A percentile compares a stretch with the other conserved stretches of the same genome.
Evolutionary conservation across 2,797 vertebrate species (phyloP).

Genomic region (Eulemur albifrons): DNA sequence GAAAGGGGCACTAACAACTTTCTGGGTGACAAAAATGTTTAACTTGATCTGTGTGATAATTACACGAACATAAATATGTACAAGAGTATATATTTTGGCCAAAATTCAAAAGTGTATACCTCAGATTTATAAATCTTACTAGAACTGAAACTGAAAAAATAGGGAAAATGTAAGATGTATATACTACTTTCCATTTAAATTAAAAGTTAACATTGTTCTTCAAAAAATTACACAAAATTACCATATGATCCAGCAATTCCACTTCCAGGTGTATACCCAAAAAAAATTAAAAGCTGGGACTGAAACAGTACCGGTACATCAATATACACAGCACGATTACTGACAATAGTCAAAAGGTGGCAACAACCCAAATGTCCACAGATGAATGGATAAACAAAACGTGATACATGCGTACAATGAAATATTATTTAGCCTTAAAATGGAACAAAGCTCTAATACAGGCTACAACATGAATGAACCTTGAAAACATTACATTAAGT

Average conservation of each 20-base stretch:
- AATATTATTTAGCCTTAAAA: too few species aligned
- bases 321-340: too few species aligned
- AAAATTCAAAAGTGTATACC: not conserved
- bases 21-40: not conserved
- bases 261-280: too few species aligned
- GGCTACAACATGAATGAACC: too few species aligned
- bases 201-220: not conserved
- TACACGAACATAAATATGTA: not conserved
- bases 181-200: not conserved
- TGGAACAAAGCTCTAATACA: too few species aligned
- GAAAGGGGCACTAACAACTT: not conserved
- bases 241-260: not conserved
- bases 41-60: not conserved
- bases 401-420: too few species aligned
- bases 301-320: too few species aligned
- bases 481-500: too few species aligned
- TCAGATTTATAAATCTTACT: not conserved
- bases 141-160: not conserved
- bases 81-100: not conserved
- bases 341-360: too few species aligned
- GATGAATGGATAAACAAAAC: too few species aligned
- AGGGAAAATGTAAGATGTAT: not conserved
- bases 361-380: too few species aligned
- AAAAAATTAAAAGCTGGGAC: too few species aligned
- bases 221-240: not conserved